These are phyloP conservation scores for Drosophila varians DNA, from an alignment of 1,140 invertebrate genomes.

Conservation along the genomic window DNA sequence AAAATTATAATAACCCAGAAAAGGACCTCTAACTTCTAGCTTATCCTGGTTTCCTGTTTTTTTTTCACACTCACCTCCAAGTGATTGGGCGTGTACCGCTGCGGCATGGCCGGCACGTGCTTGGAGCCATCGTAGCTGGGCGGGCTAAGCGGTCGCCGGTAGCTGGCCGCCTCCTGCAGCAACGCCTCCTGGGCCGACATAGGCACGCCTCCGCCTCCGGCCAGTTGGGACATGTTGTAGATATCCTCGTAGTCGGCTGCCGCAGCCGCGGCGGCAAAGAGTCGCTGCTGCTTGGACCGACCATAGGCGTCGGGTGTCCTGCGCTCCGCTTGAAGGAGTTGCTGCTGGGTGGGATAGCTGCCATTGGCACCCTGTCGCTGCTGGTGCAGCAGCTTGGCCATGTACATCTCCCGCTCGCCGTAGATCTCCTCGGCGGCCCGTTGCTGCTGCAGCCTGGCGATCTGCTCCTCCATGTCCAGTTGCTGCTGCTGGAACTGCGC, in stretches of 20 bases:
- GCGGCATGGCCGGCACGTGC: slow-evolving; percentile 76
- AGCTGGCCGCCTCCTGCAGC: slow-evolving; percentile 79
- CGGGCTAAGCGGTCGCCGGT: slow-evolving; percentile 82
- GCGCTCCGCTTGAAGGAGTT: slow-evolving; percentile 85
- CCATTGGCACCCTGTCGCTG: slow-evolving; percentile 48
- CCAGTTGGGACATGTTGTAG: slow-evolving; percentile 85
- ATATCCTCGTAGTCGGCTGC: slow-evolving; percentile 91
- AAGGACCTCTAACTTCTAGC: background rate
- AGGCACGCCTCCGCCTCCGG: slow-evolving; percentile 13
- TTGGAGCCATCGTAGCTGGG: slow-evolving; percentile 83
- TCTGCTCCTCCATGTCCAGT: slow-evolving; percentile 80
- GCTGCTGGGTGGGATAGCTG: slow-evolving; percentile 57
- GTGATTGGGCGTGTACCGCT: slow-evolving; percentile 81
- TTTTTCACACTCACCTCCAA: slow-evolving; percentile 71
- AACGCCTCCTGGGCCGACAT: slow-evolving; percentile 69
- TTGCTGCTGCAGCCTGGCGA: slow-evolving; percentile 70
- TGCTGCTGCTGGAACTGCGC: slow-evolving; percentile 78
- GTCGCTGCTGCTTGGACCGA: slow-evolving; percentile 85
- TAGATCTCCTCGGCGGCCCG: slow-evolving; percentile 75
- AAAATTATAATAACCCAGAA: background rate
- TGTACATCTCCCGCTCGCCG: slow-evolving; percentile 77
- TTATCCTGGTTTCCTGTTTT: background rate
- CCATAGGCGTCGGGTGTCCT: slow-evolving; percentile 93
- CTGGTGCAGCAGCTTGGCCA: slow-evolving; percentile 80
- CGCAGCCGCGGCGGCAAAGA: slow-evolving; percentile 76